Base-by-base conservation (phyloP, 2,797 vertebrate species). In the Anolis apletophallus region DNA sequence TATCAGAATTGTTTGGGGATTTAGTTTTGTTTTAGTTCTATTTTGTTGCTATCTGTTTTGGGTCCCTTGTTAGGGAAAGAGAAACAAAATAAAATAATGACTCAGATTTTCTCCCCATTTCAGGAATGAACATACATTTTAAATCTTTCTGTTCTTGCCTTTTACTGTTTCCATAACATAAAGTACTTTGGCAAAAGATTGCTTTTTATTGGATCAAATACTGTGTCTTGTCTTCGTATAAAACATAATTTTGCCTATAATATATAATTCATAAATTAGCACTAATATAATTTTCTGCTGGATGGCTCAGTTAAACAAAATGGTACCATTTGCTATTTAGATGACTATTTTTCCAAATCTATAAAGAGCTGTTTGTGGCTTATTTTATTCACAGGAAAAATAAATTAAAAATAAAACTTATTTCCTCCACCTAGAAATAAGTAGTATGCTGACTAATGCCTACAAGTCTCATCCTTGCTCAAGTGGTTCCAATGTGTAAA, bases 381-480 rank as follows among this genome's bases (percentile, higher is more conserved):
- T 71, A 21, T 29, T 59, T 77, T 32, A 23, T 12, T 29, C 26
- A 10, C 61, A 29, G 61, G 61, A 57, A 57, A 57, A 57, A 16
- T 29, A 21, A 50, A 50, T 50, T 46, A 50, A 12, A 36, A 11
- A 34, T 71, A 52, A 36, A 78, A 72, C n/a, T 36, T 50, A 55
- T 61, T 69, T 59, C 29, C n/a, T 50, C 57, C 40, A 71, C 57
- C 67, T 36, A 79, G 75, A 14, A 85, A 34, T 55, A 94, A 88
- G 14, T 55, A 88, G 14, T 55, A 85, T 16, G 80, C 16, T 36
- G 87, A 84, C 89, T 67, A 86, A 87, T 74, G 21, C 19, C 88
- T 57, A 57, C 88, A 79, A 94, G 90, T 46, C 68, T 89, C 90
- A 89, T 93, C 83, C 87, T 91, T 88, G 84, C 83, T 88, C 73